Conservation (phyloP, 35 echinoderm and acorn worm species). For the Apostichopus parvimensis region DNA sequence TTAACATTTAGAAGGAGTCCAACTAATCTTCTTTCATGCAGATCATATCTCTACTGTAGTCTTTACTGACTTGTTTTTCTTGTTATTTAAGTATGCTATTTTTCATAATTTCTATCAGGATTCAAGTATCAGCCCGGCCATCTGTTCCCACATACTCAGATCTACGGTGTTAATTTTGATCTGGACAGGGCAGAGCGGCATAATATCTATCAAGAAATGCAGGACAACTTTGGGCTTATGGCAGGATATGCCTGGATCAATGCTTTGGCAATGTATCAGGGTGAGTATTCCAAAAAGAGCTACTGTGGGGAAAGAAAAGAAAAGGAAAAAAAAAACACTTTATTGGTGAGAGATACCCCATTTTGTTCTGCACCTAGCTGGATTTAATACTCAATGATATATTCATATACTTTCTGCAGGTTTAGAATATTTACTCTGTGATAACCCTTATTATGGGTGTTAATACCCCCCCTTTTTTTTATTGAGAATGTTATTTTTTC, state of each 20-base stretch:
- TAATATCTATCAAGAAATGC: conserved; percentile 18
- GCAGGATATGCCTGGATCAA: conserved; percentile 44
- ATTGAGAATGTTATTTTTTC: too few relatives aligned
- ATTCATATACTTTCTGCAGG: too few relatives aligned
- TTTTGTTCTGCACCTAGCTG: not conserved
- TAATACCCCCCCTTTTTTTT: too few relatives aligned
- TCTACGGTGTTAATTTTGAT: not conserved
- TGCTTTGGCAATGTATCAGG: conserved; percentile 46
- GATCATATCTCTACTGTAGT: not conserved
- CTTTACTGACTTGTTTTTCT: not conserved
- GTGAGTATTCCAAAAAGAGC: not conserved
- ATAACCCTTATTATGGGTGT: too few relatives aligned
- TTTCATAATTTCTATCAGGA: conserved; percentile 5
- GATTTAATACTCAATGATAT: too few relatives aligned
- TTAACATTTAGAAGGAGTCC: not conserved
- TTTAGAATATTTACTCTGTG: too few relatives aligned
- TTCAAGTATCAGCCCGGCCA: conserved; percentile 10
- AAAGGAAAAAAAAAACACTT: not conserved
- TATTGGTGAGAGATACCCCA: not conserved
- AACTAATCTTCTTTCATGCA: not conserved
- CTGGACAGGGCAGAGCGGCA: not conserved
- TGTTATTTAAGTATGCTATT: too few relatives aligned
- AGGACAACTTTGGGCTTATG: conserved; percentile 28
- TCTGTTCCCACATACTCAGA: conserved; percentile 32
- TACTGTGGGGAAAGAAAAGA: not conserved